Evolutionary conservation across 2,888 invertebrate genomes (phyloP).

Genomic region (Ryuthela nishihirai): DNA sequence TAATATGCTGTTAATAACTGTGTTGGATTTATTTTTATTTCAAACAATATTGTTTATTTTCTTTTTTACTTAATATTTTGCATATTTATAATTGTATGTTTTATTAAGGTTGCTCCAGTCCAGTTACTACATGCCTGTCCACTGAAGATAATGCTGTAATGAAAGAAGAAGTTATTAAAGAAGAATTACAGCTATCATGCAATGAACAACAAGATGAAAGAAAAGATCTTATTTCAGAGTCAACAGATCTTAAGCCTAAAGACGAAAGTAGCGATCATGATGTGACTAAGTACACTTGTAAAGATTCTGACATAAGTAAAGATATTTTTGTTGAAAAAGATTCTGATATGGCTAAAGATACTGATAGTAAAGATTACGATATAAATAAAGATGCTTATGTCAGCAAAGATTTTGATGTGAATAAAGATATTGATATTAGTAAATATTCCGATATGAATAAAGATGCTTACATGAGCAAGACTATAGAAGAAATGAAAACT

Average conservation of each 20-base stretch:
- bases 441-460: conserved; percentile 1
- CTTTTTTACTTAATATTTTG: background rate
- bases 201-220: too few relatives aligned
- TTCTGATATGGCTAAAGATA: background rate
- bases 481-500: background rate
- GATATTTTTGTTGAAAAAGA: conserved; percentile 11
- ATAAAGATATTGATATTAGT: conserved; percentile 6
- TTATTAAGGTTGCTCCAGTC: conserved; percentile 32
- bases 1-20: too few relatives aligned
- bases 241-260: conserved; percentile 41
- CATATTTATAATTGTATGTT: background rate
- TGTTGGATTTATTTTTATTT: too few relatives aligned
- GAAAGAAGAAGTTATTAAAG: conserved; percentile 36
- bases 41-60: background rate
- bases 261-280: conserved; percentile 40
- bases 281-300: background rate
- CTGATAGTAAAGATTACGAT: conserved; percentile 9
- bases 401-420: background rate
- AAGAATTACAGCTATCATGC: too few relatives aligned
- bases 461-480: background rate
- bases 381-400: conserved; percentile 4
- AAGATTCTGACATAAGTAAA: background rate
- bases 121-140: conserved; percentile 23
- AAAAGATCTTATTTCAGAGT: too few relatives aligned
- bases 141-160: conserved; percentile 34